Percentiles rank a stretch among this genome's conserved stretches.
Evolutionary conservation across 2,113 vertebrate species (phyloP).

Genomic region (Xiphias gladius): DNA sequence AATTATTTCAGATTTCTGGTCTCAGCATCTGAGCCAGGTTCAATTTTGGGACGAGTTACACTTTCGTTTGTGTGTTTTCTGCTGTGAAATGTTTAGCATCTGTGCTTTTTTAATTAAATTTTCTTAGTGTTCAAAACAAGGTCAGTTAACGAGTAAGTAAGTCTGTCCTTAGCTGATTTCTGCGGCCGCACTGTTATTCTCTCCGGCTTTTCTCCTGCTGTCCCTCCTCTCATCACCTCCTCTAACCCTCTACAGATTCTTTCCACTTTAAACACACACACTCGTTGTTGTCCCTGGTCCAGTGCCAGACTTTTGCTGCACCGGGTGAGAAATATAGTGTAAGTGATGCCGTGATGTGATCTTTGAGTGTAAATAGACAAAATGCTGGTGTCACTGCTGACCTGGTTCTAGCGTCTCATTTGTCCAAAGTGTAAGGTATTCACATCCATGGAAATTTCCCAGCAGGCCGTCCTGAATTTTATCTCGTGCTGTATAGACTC

Average conservation of each 20-base stretch:
- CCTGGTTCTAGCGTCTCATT: conserved; percentile 38
- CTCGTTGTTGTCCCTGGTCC: conserved; percentile 50
- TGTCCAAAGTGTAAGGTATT: conserved; percentile 57
- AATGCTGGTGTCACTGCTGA: conserved; percentile 44
- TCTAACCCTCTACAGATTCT: conserved; percentile 50
- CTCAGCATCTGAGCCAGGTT: conserved; percentile 12
- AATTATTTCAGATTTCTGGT: neutral
- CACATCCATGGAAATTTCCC: conserved; percentile 29
- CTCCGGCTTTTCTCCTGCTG: conserved; percentile 11
- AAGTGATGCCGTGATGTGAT: conserved; percentile 46
- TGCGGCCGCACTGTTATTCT: conserved; percentile 6
- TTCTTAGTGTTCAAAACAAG: conserved; percentile 12
- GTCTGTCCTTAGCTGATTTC: neutral
- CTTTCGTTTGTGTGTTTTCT: neutral
- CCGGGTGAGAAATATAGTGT: conserved; percentile 28
- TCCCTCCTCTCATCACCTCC: conserved; percentile 29
- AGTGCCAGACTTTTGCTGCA: conserved; percentile 55
- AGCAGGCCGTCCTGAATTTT: neutral
- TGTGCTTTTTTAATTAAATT: conserved; percentile 15
- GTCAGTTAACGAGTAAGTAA: conserved; percentile 11
- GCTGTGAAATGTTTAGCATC: neutral
- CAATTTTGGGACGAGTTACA: neutral
- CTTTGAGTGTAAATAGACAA: conserved; percentile 53
- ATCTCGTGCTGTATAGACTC: conserved; percentile 5
- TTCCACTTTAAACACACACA: conserved; percentile 51